Percentiles rank a stretch among this genome's conserved stretches.
These are phyloP conservation scores for Orthonyx spaldingii DNA, from an alignment of 2,113 vertebrate genomes.

Conservation along the genomic window DNA sequence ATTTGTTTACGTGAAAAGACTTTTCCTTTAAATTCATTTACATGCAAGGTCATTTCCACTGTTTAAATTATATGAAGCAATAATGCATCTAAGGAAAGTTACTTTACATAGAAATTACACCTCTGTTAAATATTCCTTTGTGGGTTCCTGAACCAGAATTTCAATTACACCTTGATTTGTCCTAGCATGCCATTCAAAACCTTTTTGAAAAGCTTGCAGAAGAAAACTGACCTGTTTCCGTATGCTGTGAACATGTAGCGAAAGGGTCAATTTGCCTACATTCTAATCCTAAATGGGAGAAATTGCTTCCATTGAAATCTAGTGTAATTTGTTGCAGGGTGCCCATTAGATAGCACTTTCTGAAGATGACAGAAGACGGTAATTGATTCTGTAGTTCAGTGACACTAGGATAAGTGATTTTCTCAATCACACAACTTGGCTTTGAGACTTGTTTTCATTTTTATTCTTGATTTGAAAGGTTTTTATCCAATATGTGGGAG, in stretches of 20 bases:
- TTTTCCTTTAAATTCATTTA: not conserved
- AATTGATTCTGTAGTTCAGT: constrained; percentile 71
- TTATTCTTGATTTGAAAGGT: constrained; percentile 43
- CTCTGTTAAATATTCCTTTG: constrained; percentile 1
- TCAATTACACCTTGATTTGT: constrained; percentile 34
- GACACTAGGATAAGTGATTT: constrained; percentile 63
- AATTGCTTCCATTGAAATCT: constrained; percentile 61
- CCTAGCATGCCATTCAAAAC: not conserved
- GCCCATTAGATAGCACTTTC: constrained; percentile 36
- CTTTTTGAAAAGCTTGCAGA: not conserved
- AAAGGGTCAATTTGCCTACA: constrained; percentile 60
- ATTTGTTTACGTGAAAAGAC: constrained; percentile 1
- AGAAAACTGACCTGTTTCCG: constrained; percentile 2
- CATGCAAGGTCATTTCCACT: not conserved
- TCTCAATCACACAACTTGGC: constrained; percentile 22
- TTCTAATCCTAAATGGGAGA: constrained; percentile 61
- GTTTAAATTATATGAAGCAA: not conserved
- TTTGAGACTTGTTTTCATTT: constrained; percentile 46
- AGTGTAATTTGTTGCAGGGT: constrained; percentile 54
- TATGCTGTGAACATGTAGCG: not conserved
- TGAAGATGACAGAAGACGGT: constrained; percentile 60
- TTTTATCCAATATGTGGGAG: constrained; percentile 57
- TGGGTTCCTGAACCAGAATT: constrained; percentile 34
- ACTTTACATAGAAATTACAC: constrained; percentile 45
- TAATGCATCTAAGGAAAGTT: not conserved